Conservation (phyloP, 2,113 vertebrate species). For the Alligator mississippiensis region DNA sequence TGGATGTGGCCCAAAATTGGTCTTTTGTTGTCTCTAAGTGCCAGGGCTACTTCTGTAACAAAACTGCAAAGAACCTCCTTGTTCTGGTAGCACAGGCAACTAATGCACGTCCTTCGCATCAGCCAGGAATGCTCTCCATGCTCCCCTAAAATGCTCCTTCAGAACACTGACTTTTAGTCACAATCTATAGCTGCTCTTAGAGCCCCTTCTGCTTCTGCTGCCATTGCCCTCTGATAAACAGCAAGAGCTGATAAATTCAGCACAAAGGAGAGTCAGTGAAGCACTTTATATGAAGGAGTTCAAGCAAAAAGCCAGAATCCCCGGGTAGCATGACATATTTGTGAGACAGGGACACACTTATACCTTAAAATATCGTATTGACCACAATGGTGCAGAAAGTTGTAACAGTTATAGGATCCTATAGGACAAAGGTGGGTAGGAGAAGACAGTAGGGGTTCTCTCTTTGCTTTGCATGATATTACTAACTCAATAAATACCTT, state of each 20-base stretch:
- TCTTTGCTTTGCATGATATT: not conserved
- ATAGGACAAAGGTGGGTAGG: not conserved
- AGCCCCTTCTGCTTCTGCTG: not conserved
- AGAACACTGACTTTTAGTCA: not conserved
- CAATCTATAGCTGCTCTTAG: not conserved
- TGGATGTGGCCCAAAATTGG: not conserved
- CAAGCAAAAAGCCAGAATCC: not conserved
- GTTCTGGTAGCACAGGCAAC: not conserved
- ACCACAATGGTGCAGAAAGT: not conserved
- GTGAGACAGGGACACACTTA: not conserved
- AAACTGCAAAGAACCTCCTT: not conserved
- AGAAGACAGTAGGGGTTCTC: not conserved
- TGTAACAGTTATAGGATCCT: not conserved
- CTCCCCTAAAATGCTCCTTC: not conserved
- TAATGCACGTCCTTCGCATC: not conserved
- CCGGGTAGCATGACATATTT: not conserved
- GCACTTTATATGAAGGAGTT: not conserved
- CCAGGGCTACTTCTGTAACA: not conserved
- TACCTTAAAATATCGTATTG: not conserved
- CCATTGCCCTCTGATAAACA: not conserved
- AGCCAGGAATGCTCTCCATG: not conserved
- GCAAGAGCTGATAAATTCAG: not conserved
- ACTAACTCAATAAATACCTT: not conserved
- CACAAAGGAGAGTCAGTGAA: not conserved
- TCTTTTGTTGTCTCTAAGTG: not conserved